These are phyloP conservation scores for Musca vetustissima DNA, from an alignment of 1,140 invertebrate genomes.

Conservation along the genomic window DNA sequence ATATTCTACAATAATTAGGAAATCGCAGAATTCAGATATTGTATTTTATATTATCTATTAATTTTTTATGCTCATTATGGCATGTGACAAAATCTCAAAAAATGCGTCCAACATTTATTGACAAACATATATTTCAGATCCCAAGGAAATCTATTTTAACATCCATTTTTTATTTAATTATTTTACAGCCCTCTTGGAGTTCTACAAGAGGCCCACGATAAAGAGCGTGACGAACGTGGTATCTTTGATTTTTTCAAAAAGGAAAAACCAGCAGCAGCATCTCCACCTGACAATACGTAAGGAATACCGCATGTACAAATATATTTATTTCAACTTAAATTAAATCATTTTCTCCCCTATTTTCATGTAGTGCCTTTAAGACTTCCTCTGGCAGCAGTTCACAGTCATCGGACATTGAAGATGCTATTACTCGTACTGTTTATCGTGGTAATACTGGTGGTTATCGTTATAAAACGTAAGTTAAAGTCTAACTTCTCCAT, in stretches of 20 bases:
- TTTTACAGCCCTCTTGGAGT: conserved; percentile 19
- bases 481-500: no score
- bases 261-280: conserved; percentile 4
- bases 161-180: not conserved
- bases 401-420: not conserved
- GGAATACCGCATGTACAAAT: no score
- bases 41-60: no score
- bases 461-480: conserved; percentile 19
- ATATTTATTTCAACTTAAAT: not conserved
- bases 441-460: not conserved
- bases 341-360: not conserved
- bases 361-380: conserved; percentile 1
- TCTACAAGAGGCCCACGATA: conserved; percentile 2
- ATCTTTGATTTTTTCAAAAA: conserved; percentile 17
- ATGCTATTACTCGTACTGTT: not conserved
- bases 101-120: no score
- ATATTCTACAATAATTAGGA: no score
- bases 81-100: no score
- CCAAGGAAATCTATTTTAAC: no score
- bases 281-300: not conserved
- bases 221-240: conserved; percentile 25
- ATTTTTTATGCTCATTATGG: no score
- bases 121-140: no score
- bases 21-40: no score
- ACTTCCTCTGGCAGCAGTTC: not conserved